Conservation (phyloP, 1,140 invertebrate species). For the Myzus persicae region DNA sequence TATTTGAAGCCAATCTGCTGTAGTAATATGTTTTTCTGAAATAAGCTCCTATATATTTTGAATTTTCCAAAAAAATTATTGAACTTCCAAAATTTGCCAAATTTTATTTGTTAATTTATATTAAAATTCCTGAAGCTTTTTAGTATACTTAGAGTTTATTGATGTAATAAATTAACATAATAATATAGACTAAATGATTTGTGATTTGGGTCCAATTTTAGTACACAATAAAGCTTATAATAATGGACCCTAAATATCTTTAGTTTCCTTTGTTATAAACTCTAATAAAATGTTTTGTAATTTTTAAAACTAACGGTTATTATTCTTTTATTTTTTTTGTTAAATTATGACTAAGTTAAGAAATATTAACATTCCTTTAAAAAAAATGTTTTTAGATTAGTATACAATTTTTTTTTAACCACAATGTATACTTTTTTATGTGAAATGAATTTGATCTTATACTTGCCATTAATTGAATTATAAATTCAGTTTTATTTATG, state of each 20-base stretch:
- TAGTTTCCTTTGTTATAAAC: not conserved
- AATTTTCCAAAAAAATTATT: not conserved
- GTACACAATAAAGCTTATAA: not conserved
- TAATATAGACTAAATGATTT: not conserved
- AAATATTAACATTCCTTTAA: slow-evolving; percentile 14
- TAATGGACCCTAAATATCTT: not conserved
- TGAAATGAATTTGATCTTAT: slow-evolving; percentile 19
- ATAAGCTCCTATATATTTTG: not conserved
- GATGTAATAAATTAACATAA: not conserved
- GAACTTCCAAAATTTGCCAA: slow-evolving; percentile 16
- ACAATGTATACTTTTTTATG: not conserved
- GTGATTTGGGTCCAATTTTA: not conserved
- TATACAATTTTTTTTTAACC: not conserved
- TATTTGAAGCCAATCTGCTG: not conserved
- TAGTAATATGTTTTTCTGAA: not conserved
- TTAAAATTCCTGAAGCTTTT: not conserved
- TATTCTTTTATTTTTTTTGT: not conserved
- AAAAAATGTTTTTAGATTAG: not conserved
- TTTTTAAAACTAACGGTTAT: slow-evolving; percentile 7
- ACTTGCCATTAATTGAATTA: not conserved
- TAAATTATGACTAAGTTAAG: not conserved
- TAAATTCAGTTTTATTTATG: not conserved
- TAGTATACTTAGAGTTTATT: not conserved
- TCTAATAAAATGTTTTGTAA: not conserved
- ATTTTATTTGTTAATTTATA: slow-evolving; percentile 29